Evolutionary conservation across 2,113 vertebrate genomes (phyloP), one percentile per base, ranked within the genome.

Genomic region (Trogon melanurus): DNA sequence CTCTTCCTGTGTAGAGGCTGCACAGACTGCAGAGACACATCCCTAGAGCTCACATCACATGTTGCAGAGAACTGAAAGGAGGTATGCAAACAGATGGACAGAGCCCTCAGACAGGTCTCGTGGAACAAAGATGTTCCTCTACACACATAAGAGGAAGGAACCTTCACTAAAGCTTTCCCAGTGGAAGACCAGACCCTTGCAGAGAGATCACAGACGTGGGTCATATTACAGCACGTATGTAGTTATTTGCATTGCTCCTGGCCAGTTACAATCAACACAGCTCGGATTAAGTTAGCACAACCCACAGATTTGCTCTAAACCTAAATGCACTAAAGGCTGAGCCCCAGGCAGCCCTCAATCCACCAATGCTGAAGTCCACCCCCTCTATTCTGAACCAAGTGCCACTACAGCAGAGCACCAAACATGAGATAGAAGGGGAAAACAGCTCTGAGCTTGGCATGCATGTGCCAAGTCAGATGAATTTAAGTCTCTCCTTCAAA

Each of bases 141-240:
- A 44, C 71, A 79, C 91, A 80, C 36, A 20, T 6, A 86, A 88
- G 71, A 93, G 92, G 94, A 95, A 95, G 27, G 47, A 80, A 88
- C 47, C 88, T 90, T 85, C 72, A 70, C 72, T 58, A 83, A 90
- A 80, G 36, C 62, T 73, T 91, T 88, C 82, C 79, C 85, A 76
- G 71, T 29, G 64, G 81, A 92, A 83, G 54, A 71, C 29, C 48
- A 91, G 66, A 91, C 23, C 54, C 58, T 72, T 83, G 75, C 9
- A 69, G 58, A 79, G 81, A 85, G n/a, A 26, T 90, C 91, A 73
- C 79, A 92, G 79, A 83, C 80, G 91, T 41, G 72, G 71, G 60
- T 80, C 90, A n/a, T 62, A 47, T 86, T 94, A 89, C 79, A 88
- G 51, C n/a, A 90, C 0, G 0, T 30, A 76, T n/a, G 25, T 1